phyloP scores from a whole-genome alignment of 2,888 invertebrate species.

The Ceriagrion tenellum region DNA sequence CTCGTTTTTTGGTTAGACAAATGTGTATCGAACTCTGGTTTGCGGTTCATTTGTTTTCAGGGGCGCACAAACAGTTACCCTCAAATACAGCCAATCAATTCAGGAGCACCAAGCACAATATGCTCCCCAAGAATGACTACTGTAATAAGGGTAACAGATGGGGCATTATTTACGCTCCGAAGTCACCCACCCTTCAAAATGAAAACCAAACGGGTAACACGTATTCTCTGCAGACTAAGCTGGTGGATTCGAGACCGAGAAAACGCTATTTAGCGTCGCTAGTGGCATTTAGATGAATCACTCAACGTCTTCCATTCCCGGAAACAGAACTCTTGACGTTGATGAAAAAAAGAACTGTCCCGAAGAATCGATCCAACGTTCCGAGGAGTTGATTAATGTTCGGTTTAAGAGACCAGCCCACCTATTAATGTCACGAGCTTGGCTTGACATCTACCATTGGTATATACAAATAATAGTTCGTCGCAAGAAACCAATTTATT shows the following conservation, averaged over 20 bases:
- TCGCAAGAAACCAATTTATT: neutral
- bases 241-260: neutral
- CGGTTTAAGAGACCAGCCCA: neutral
- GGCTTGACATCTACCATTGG: neutral
- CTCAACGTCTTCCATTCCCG: neutral
- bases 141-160: no score
- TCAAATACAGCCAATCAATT: no score
- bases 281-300: neutral
- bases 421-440: neutral
- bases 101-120: no score
- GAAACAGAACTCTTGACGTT: neutral
- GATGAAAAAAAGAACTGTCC: neutral
- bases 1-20: no score
- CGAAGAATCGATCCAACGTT: neutral
- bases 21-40: no score
- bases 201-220: neutral
- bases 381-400: neutral
- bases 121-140: no score
- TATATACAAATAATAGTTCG: neutral
- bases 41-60: no score
- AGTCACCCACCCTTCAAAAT: no score
- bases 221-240: neutral
- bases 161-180: no score
- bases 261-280: neutral
- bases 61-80: no score